A percentile compares a stretch with the other conserved stretches of the same genome.
Conservation (phyloP, 2,888 invertebrate species). For the Cerastoderma edule region DNA sequence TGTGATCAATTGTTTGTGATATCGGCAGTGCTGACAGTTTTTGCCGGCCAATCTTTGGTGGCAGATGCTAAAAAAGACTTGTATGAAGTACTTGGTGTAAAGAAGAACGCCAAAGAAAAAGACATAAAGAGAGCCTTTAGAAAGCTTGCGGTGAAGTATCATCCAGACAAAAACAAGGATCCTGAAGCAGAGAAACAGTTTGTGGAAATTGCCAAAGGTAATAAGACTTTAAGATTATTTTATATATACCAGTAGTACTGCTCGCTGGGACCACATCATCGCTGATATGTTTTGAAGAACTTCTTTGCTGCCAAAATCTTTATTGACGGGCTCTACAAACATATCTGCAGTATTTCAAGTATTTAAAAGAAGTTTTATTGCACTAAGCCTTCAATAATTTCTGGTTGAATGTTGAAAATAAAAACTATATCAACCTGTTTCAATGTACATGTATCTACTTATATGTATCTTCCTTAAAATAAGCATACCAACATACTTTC, state of each 20-base stretch:
- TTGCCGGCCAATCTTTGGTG: slow-evolving; percentile 55
- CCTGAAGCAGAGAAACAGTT: slow-evolving; percentile 85
- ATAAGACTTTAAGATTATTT: background rate
- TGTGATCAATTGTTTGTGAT: slow-evolving; percentile 66
- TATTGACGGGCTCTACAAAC: too few species aligned
- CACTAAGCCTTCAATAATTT: too few species aligned
- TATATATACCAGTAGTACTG: background rate
- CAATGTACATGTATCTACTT: too few species aligned
- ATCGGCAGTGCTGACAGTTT: slow-evolving; percentile 65
- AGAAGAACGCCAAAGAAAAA: slow-evolving; percentile 83
- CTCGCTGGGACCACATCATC: background rate
- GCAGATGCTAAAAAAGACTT: slow-evolving; percentile 82
- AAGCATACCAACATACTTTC: too few species aligned
- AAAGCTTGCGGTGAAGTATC: slow-evolving; percentile 85
- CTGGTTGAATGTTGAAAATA: too few species aligned
- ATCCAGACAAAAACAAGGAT: slow-evolving; percentile 85
- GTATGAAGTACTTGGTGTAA: slow-evolving; percentile 85
- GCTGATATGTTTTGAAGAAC: too few species aligned
- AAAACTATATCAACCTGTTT: too few species aligned
- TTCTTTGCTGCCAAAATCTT: too few species aligned
- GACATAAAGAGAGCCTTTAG: slow-evolving; percentile 86
- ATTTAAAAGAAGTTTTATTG: too few species aligned
- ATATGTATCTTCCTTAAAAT: too few species aligned
- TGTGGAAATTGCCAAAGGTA: slow-evolving; percentile 85
- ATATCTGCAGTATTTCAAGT: too few species aligned